Base-by-base conservation (phyloP, 2,797 vertebrate species). In the Oreonectes daqikongensis region DNA sequence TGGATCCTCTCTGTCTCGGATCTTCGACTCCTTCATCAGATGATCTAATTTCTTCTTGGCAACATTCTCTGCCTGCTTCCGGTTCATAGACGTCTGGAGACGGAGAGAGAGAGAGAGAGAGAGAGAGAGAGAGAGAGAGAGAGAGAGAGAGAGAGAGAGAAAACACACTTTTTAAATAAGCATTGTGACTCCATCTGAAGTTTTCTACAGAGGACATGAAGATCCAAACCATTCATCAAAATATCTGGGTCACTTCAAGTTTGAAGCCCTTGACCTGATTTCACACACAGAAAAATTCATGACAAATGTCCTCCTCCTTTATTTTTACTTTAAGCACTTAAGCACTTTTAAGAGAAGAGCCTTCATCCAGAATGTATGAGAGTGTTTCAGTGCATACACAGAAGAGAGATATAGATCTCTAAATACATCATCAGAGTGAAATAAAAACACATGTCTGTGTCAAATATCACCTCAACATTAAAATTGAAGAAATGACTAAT, bases 21-120 rank as follows among this genome's bases (percentile, higher is more conserved):
- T 97, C 92, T 96, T 97, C 0, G 96, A 96, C 90, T 99, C 97
- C 83, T 98, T 99, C 93, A 98, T 94, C 67, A 99, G 88, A 3
- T 92, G 95, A 86, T 99, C 98, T 67, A 99, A 88, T 52, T 96
- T 98, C 86, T 94, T 97, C 91, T 98, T 99, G 11, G 98, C 96
- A 53, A 98, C 93, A 76, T 94, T 97, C 88, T 99, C 98, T 81
- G 98, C 94, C 69, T 95, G 95, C 74, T 97, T 99, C 85, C 96
- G 92, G 74, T 95, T 96, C 72, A 92, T 89, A 11, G 96, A 94
- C 0, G 94, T 96, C 97, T 99, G 86, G 0, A 77, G 40, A 53
- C 8, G 64, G 35, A 79, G 69, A 82, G 20, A 46, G 32, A 17
- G 64, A 82, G 78, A 71, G 6, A 63, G 26, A 46, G 22, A 18